These are phyloP conservation scores for Zaprionus tsacasi DNA, from an alignment of 1,140 invertebrate genomes.

Conservation along the genomic window DNA sequence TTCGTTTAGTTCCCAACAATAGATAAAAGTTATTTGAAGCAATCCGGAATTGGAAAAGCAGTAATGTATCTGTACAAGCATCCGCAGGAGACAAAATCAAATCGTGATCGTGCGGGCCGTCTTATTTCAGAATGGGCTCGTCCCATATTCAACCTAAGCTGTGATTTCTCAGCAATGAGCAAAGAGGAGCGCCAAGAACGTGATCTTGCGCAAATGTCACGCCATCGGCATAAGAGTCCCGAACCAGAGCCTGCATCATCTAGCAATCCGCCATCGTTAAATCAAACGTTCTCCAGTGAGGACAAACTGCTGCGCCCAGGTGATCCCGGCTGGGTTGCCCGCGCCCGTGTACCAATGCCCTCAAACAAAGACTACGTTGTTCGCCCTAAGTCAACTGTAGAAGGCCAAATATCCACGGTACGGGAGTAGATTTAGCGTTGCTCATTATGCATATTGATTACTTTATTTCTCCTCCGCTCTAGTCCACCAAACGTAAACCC, in stretches of 20 bases:
- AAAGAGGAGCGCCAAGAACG: slow-evolving; percentile 95
- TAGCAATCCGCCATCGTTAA: slow-evolving; percentile 86
- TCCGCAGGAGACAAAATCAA: slow-evolving; percentile 97
- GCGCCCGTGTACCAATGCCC: slow-evolving; percentile 97
- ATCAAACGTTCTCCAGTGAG: slow-evolving; percentile 83
- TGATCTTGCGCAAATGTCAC: slow-evolving; percentile 95
- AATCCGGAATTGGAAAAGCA: slow-evolving; percentile 98
- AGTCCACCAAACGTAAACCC: slow-evolving; percentile 92
- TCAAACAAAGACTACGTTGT: slow-evolving; percentile 99
- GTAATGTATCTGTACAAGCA: slow-evolving; percentile 99
- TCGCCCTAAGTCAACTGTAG: slow-evolving; percentile 95
- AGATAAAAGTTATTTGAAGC: slow-evolving; percentile 95
- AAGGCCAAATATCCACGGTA: slow-evolving; percentile 93
- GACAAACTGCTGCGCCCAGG: slow-evolving; percentile 91
- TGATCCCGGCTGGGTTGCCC: slow-evolving; percentile 96
- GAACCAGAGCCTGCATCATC: slow-evolving; percentile 73
- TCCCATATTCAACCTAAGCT: slow-evolving; percentile 97
- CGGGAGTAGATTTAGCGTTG: slow-evolving; percentile 63
- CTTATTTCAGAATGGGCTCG: slow-evolving; percentile 98
- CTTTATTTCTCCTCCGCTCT: slow-evolving; percentile 38
- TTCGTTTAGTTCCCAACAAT: slow-evolving; percentile 92
- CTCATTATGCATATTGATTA: background rate
- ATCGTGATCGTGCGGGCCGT: slow-evolving; percentile 94
- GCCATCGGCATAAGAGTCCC: slow-evolving; percentile 86
- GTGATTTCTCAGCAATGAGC: slow-evolving; percentile 96